Percentiles rank a stretch among this genome's conserved stretches.
phyloP scores from a whole-genome alignment of 37 sponge, comb jelly and placozoan genomes.

The Chondrosia reniformis region DNA sequence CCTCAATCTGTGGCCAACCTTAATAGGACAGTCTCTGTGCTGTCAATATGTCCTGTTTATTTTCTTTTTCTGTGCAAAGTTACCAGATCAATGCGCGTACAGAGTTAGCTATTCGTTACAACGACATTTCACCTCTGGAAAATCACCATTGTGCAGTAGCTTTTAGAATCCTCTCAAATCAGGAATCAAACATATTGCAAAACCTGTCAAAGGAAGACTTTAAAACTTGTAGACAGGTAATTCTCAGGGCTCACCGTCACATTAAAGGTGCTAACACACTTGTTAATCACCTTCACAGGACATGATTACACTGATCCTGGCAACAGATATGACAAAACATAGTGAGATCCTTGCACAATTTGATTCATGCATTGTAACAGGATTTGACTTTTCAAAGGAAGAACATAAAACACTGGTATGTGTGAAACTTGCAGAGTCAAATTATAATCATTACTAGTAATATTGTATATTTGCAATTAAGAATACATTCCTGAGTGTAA shows the following conservation, averaged over 20 bases:
- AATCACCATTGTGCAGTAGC: slow-evolving; percentile 90
- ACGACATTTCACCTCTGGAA: slow-evolving; percentile 91
- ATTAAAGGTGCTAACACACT: too few species aligned
- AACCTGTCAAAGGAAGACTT: slow-evolving; percentile 34
- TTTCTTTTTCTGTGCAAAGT: slow-evolving; percentile 7
- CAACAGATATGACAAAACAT: slow-evolving; percentile 84
- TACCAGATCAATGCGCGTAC: slow-evolving; percentile 87
- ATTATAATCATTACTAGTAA: too few species aligned
- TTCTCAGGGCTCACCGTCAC: too few species aligned
- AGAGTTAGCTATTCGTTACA: slow-evolving; percentile 81
- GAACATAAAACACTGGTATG: slow-evolving; percentile 49
- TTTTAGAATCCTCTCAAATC: slow-evolving; percentile 71
- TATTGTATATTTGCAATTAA: too few species aligned
- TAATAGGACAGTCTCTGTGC: too few species aligned
- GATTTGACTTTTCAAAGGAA: slow-evolving; percentile 33
- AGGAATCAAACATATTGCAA: slow-evolving; percentile 68
- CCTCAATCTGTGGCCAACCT: too few species aligned
- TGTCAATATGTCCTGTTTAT: background rate
- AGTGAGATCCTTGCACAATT: slow-evolving; percentile 55
- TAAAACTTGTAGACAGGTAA: slow-evolving; percentile 27
- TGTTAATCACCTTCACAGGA: too few species aligned
- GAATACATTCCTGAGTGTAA: too few species aligned
- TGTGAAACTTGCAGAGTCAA: background rate
- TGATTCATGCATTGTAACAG: background rate
- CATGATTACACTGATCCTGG: slow-evolving; percentile 77